Percentiles rank a stretch among this genome's conserved stretches.
Evolutionary conservation across 2,797 vertebrate genomes (phyloP).

Genomic region (Tolypeutes matacus): DNA sequence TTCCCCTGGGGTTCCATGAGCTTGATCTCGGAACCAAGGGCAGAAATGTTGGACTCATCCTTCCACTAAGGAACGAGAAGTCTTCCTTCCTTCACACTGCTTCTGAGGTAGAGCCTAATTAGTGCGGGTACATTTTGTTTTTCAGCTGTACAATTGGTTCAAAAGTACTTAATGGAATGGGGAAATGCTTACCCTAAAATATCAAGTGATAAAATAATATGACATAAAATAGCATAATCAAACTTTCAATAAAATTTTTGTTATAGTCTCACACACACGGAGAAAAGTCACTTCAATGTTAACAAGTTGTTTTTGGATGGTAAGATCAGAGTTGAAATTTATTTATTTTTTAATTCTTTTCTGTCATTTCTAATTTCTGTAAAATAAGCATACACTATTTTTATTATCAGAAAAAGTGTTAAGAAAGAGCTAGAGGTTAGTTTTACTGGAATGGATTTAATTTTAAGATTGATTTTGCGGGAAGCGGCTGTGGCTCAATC

Average conservation of each 20-base stretch:
- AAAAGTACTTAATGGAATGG: slow-evolving; percentile 36
- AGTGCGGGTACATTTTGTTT: neutral
- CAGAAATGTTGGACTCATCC: neutral
- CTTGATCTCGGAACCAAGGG: neutral
- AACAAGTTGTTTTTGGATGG: slow-evolving; percentile 57
- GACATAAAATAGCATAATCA: slow-evolving; percentile 41
- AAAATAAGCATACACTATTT: slow-evolving; percentile 31
- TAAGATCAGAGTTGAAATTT: slow-evolving; percentile 49
- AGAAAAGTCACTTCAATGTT: neutral
- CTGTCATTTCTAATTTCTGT: slow-evolving; percentile 49
- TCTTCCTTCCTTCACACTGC: neutral
- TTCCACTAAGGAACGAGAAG: slow-evolving; percentile 7
- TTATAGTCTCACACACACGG: neutral
- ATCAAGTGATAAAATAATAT: neutral
- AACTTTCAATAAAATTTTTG: slow-evolving; percentile 47
- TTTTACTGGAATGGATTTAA: slow-evolving; percentile 65
- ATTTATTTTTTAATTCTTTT: slow-evolving; percentile 65
- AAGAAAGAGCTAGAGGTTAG: slow-evolving; percentile 49
- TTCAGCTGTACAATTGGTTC: neutral
- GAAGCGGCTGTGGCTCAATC: too few relatives aligned
- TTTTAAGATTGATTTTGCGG: slow-evolving; percentile 68
- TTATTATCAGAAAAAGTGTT: slow-evolving; percentile 52
- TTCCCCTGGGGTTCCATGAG: neutral
- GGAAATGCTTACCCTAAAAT: slow-evolving; percentile 43
- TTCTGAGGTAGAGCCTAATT: slow-evolving; percentile 34